Conservation (phyloP, 2,888 invertebrate genomes). For the Choristoneura rosaceana region DNA sequence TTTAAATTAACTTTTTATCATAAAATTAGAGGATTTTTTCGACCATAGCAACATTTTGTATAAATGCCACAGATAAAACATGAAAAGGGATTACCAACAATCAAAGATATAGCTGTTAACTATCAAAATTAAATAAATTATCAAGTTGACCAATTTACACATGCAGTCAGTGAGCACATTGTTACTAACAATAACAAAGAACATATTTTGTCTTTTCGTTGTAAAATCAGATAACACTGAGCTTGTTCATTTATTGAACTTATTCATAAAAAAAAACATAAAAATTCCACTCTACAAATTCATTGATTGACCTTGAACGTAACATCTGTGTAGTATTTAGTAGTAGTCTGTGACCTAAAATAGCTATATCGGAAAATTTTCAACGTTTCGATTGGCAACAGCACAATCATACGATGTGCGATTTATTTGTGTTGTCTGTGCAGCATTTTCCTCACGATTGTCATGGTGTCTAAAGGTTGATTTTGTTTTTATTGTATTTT, state of each 20-base stretch:
- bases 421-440: constrained; percentile 36
- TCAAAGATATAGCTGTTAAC: neutral
- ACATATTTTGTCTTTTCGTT: neutral
- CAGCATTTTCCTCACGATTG: constrained; percentile 54
- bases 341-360: constrained; percentile 1
- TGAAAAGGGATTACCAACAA: neutral
- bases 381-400: constrained; percentile 22
- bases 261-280: too few species aligned
- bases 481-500: constrained; percentile 78
- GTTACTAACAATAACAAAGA: neutral
- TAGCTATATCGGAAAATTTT: constrained; percentile 21
- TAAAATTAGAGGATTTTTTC: neutral
- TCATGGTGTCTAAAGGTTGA: constrained; percentile 81
- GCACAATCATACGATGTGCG: constrained; percentile 17
- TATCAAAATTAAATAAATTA: neutral
- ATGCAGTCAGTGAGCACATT: neutral
- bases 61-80: neutral
- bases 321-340: too few species aligned
- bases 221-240: neutral
- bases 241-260: neutral
- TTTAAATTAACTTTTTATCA: too few species aligned
- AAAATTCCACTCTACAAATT: too few species aligned
- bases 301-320: constrained; percentile 11
- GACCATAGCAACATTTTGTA: neutral
- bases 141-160: neutral